A percentile compares a stretch with the other conserved stretches of the same genome.
phyloP scores from a whole-genome alignment of 2,888 invertebrate species.

The Nemapogon koenigi region DNA sequence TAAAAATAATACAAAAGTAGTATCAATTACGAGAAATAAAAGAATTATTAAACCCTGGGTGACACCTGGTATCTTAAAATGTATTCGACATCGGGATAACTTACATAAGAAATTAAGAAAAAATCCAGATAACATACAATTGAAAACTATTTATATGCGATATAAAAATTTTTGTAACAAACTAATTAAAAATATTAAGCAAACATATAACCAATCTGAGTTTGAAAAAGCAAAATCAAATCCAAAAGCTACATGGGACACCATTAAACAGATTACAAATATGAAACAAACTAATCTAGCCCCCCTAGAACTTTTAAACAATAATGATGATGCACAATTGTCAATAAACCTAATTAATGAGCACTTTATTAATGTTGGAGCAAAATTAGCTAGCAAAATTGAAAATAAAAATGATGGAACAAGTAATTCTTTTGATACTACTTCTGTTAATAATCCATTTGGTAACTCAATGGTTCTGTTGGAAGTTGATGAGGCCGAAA shows the following conservation, averaged over 20 bases:
- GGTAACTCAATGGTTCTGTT: neutral
- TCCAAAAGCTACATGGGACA: neutral
- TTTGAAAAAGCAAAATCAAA: neutral
- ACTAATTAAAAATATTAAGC: too few species aligned
- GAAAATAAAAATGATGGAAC: neutral
- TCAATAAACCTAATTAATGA: neutral
- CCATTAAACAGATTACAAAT: neutral
- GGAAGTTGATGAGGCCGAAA: neutral
- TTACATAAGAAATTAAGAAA: too few species aligned
- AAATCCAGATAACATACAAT: too few species aligned
- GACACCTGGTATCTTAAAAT: too few species aligned
- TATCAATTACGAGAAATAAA: too few species aligned
- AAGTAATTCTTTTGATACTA: neutral
- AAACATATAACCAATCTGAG: neutral
- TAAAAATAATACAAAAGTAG: too few species aligned
- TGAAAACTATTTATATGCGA: too few species aligned
- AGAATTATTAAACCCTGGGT: too few species aligned
- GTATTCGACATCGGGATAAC: too few species aligned
- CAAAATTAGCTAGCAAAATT: slow-evolving; percentile 1
- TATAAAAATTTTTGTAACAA: too few species aligned
- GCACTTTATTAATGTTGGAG: slow-evolving; percentile 2
- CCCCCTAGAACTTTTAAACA: neutral
- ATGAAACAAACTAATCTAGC: neutral
- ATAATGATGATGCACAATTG: neutral
- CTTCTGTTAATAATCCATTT: too few species aligned